Evolutionary conservation across 2,888 invertebrate genomes (phyloP), one percentile per base, ranked within the genome.

Genomic region (Volucella inflata): DNA sequence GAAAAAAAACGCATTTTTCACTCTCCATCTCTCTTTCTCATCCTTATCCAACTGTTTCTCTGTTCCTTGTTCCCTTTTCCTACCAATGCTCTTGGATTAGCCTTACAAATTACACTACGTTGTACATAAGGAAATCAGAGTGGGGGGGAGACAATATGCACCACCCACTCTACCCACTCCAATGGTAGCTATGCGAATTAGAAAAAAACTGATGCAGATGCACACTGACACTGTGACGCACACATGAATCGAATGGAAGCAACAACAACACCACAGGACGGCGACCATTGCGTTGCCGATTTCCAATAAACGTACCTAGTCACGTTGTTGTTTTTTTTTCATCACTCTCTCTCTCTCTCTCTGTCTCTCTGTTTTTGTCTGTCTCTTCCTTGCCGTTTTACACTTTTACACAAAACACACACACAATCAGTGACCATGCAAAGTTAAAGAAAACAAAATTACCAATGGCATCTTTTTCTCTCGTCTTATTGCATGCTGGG

Each of bases 241-340:
- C 30, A 30, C 30, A 30, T 30, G 6, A 6, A 30, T 30, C 30
- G 6, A 30, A 6, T 30, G 4, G 30, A 6, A 30, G 67, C 80
- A 85, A 85, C 85, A 85, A 85, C 81, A 85, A 81, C 76, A 76
- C 14, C 50, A 80, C 68, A 76, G 80, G 85, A 85, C 46, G 85
- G 85, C 85, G 85, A 85, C 85, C 85, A 85, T 85, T 85, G 85
- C 85, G 85, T 85, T 85, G 72, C 81, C 30, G 81, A 85, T 85
- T 85, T 85, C 85, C 85, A 85, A 85, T 85, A 85, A 30, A 30
- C 30, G 30, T 30, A 80, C 75, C 55, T 76, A 70, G 55, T 76
- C 75, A 79, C 74, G 51, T 68, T 77, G 76, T 72, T 80, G 68
- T 72, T 62, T 46, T 80, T 70, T 11, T 60, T 60, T 57, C 38